Conservation (phyloP, 2,113 vertebrate genomes). For the Ochotona curzoniae region DNA sequence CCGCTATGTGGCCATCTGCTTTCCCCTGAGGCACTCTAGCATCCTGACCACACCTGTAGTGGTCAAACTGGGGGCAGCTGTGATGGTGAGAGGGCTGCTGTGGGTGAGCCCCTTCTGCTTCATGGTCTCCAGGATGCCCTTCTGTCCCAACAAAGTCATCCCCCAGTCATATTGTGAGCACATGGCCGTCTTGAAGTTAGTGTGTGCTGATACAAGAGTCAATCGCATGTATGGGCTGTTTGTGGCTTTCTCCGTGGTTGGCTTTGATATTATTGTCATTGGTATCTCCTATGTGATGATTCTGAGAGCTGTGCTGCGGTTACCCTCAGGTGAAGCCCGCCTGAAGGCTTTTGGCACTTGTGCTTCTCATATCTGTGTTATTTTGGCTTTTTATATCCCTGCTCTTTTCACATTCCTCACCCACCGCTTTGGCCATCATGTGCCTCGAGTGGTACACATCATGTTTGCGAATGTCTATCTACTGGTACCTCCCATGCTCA, state of each 20-base stretch:
- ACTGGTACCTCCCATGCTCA: conserved; percentile 75
- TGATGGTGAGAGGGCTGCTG: conserved; percentile 66
- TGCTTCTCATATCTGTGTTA: conserved; percentile 68
- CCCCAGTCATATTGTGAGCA: conserved; percentile 73
- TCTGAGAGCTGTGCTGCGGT: conserved; percentile 25
- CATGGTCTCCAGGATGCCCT: conserved; percentile 63
- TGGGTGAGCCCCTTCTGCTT: conserved; percentile 63
- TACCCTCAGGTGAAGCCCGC: neutral
- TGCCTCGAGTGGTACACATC: conserved; percentile 39
- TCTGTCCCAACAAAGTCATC: conserved; percentile 55
- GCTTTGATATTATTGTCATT: conserved; percentile 34
- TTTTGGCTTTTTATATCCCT: conserved; percentile 61
- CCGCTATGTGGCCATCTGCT: conserved; percentile 72
- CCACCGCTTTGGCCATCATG: conserved; percentile 55
- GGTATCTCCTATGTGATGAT: conserved; percentile 64
- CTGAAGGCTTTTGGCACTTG: conserved; percentile 76
- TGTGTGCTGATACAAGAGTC: conserved; percentile 52
- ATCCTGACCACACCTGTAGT: conserved; percentile 38
- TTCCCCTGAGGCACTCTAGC: conserved; percentile 59
- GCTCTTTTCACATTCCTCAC: conserved; percentile 51
- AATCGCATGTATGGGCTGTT: neutral
- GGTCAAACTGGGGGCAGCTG: neutral
- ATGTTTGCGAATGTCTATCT: conserved; percentile 74
- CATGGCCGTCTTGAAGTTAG: conserved; percentile 74
- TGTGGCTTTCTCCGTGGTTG: neutral